These are phyloP conservation scores for Eledona agricola DNA, from an alignment of 2,888 invertebrate species.

Conservation along the genomic window DNA sequence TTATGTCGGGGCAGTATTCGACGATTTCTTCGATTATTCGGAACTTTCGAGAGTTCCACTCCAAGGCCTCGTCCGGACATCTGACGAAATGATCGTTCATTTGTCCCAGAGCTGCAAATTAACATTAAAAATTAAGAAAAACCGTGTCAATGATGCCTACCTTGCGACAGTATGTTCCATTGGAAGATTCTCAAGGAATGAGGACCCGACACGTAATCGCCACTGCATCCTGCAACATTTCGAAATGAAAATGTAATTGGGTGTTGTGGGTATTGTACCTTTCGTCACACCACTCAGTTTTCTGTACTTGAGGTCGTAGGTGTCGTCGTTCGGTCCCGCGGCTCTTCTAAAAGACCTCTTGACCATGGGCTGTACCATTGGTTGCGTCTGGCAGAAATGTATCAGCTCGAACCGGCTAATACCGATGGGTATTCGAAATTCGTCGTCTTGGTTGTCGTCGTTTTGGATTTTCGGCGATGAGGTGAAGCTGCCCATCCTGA, in stretches of 20 bases:
- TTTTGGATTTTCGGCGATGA: constrained; percentile 73
- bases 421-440: constrained; percentile 63
- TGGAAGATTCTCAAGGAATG: constrained; percentile 69
- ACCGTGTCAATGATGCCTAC: constrained; percentile 59
- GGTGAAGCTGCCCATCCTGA: constrained; percentile 80
- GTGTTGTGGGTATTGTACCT: no score
- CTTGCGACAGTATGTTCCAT: constrained; percentile 78
- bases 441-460: constrained; percentile 70
- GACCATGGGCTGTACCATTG: constrained; percentile 61
- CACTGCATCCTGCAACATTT: constrained; percentile 64
- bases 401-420: constrained; percentile 65
- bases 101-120: constrained; percentile 70
- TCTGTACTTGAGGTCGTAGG: constrained; percentile 55
- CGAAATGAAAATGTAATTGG: no score
- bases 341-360: constrained; percentile 57
- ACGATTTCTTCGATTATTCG: constrained; percentile 77
- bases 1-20: constrained; percentile 72
- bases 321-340: constrained; percentile 39
- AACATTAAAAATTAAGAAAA: background rate
- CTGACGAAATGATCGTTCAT: constrained; percentile 76
- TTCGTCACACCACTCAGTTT: constrained; percentile 64
- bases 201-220: constrained; percentile 62
- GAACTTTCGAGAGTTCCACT: constrained; percentile 73
- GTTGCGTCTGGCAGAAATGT: constrained; percentile 66
- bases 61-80: constrained; percentile 75